Conservation (phyloP, 2,113 vertebrate species). For the Xenopus borealis region DNA sequence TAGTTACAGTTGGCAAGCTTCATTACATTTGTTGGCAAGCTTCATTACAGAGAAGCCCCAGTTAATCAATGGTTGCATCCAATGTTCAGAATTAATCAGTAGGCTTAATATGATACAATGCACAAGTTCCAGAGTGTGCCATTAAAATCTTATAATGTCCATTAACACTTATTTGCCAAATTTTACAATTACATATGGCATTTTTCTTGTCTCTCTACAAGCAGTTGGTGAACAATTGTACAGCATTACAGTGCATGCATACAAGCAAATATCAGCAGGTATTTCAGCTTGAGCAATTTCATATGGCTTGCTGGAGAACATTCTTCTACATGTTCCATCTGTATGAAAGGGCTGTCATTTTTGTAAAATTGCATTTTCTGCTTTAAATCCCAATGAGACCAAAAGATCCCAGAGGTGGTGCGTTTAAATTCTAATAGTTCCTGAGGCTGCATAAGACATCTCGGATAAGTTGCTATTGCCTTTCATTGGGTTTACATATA, state of each 20-base stretch:
- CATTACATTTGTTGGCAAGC: no score
- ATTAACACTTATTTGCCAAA: no score
- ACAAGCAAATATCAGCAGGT: background rate
- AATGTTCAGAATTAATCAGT: no score
- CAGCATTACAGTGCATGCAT: background rate
- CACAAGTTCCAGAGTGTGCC: no score
- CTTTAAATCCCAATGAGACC: conserved; percentile 39
- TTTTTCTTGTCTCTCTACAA: no score
- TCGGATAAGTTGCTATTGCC: conserved; percentile 14
- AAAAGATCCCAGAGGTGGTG: conserved; percentile 6
- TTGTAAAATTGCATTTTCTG: conserved; percentile 31
- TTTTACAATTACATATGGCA: no score
- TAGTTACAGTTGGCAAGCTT: no score
- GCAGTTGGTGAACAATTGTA: no score
- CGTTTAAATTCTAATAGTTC: conserved; percentile 17
- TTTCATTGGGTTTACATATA: conserved; percentile 18
- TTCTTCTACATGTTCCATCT: conserved; percentile 16
- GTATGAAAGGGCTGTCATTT: conserved; percentile 19
- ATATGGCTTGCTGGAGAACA: conserved; percentile 7
- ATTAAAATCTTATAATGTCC: no score
- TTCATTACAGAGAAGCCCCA: no score
- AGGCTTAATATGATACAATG: no score
- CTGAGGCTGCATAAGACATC: conserved; percentile 14
- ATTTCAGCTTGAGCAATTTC: conserved; percentile 10
- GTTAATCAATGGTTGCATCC: no score